These are phyloP conservation scores for Myiagra hebetior DNA, from an alignment of 2,113 vertebrate genomes.

Conservation along the genomic window DNA sequence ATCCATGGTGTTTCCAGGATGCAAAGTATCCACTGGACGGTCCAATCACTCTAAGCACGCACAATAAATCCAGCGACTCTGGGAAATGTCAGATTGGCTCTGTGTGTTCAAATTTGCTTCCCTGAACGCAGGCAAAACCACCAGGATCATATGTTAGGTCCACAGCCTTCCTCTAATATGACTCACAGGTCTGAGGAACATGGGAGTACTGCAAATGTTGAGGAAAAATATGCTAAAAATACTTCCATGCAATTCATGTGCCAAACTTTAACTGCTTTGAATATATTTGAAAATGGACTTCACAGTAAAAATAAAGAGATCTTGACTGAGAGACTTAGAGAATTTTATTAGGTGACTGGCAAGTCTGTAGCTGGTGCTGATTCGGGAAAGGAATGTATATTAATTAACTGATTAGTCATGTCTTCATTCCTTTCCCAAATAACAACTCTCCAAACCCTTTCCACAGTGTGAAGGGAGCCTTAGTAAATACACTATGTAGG, in stretches of 20 bases:
- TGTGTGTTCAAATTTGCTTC: not conserved
- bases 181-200: not conserved
- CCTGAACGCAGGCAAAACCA: not conserved
- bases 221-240: not conserved
- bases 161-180: not conserved
- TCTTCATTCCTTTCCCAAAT: not conserved
- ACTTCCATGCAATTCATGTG: not conserved
- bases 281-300: not conserved
- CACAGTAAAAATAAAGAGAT: not conserved
- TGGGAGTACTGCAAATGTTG: not conserved
- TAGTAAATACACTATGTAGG: not conserved
- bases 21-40: not conserved
- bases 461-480: not conserved
- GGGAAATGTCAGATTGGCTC: not conserved
- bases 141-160: not conserved
- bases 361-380: not conserved
- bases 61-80: not conserved
- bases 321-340: not conserved
- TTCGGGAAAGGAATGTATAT: not conserved
- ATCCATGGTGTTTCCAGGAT: not conserved
- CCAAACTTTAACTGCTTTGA: not conserved
- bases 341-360: slow-evolving; percentile 1
- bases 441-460: not conserved
- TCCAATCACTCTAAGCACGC: not conserved
- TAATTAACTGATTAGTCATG: not conserved